A percentile compares a stretch with the other conserved stretches of the same genome.
Evolutionary conservation across 1,140 invertebrate species (phyloP).

Genomic region (Manduca sexta): DNA sequence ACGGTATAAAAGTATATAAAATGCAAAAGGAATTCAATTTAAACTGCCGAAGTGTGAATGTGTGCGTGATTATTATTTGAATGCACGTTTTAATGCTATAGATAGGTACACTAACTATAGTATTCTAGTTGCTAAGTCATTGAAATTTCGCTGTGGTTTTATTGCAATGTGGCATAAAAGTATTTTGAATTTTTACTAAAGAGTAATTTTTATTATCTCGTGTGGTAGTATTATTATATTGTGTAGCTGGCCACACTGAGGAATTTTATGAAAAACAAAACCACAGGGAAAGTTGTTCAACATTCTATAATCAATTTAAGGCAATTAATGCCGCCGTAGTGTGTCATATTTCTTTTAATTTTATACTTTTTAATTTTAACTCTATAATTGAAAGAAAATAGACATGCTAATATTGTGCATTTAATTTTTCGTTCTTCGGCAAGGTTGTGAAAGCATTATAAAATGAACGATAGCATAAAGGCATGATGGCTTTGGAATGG

Average conservation of each 20-base stretch:
- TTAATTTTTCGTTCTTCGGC: conserved; percentile 50
- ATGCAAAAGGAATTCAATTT: neutral
- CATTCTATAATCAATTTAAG: conserved; percentile 27
- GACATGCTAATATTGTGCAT: conserved; percentile 59
- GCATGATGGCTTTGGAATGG: conserved; percentile 63
- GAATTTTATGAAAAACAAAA: conserved; percentile 11
- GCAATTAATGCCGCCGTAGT: conserved; percentile 34
- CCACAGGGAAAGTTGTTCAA: conserved; percentile 29
- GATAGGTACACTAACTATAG: conserved; percentile 2
- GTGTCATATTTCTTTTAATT: conserved; percentile 68
- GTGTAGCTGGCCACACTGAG: neutral
- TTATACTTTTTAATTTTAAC: conserved; percentile 46
- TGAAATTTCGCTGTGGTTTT: conserved; percentile 28
- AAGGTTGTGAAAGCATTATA: conserved; percentile 28
- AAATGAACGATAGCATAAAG: conserved; percentile 43
- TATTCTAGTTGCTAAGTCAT: neutral
- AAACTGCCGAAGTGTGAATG: neutral
- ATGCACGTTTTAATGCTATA: conserved; percentile 2
- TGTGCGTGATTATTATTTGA: conserved; percentile 1
- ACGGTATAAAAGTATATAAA: neutral
- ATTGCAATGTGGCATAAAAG: neutral
- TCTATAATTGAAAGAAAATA: conserved; percentile 42
- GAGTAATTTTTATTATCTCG: no score
- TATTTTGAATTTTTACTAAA: conserved; percentile 5
- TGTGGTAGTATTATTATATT: conserved; percentile 7